phyloP scores from a whole-genome alignment of 2,797 vertebrate species.

The Micropoecilia bifurca region DNA sequence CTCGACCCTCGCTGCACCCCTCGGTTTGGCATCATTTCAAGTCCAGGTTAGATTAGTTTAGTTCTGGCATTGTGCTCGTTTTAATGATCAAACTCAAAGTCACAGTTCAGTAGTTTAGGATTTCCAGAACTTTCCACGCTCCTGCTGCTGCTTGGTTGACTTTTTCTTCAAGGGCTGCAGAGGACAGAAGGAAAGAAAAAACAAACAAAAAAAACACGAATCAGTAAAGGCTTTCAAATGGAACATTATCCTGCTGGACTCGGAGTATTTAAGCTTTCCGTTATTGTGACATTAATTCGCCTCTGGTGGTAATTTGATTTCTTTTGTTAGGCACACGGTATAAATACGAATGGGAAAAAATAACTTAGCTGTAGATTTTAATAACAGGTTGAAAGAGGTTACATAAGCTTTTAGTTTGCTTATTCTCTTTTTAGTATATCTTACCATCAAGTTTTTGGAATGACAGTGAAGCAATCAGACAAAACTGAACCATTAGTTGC shows the following conservation, averaged over 20 bases:
- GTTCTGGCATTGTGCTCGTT: slow-evolving; percentile 74
- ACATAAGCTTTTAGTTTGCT: slow-evolving; percentile 1
- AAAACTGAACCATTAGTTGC: slow-evolving; percentile 39
- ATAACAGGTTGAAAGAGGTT: slow-evolving; percentile 34
- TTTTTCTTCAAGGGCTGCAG: slow-evolving; percentile 81
- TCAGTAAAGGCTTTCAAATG: background rate
- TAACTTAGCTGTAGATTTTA: slow-evolving; percentile 1
- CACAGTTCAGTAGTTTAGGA: slow-evolving; percentile 85
- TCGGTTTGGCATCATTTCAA: slow-evolving; percentile 66
- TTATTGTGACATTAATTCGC: slow-evolving; percentile 13
- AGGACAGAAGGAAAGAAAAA: slow-evolving; percentile 25
- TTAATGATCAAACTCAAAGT: slow-evolving; percentile 74
- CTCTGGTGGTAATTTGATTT: background rate
- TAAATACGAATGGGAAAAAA: slow-evolving; percentile 12
- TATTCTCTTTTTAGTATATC: background rate
- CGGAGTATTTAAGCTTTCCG: background rate
- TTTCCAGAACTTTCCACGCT: slow-evolving; percentile 80
- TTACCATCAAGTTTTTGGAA: slow-evolving; percentile 1
- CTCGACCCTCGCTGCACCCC: slow-evolving; percentile 29
- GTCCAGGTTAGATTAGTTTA: slow-evolving; percentile 71
- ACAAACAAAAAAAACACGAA: background rate
- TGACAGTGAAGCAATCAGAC: slow-evolving; percentile 8
- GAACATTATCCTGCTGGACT: background rate
- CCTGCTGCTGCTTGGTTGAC: slow-evolving; percentile 71
- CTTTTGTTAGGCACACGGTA: background rate